These are phyloP conservation scores for Opisthograptis luteolata DNA, from an alignment of 2,888 invertebrate species.

Conservation along the genomic window DNA sequence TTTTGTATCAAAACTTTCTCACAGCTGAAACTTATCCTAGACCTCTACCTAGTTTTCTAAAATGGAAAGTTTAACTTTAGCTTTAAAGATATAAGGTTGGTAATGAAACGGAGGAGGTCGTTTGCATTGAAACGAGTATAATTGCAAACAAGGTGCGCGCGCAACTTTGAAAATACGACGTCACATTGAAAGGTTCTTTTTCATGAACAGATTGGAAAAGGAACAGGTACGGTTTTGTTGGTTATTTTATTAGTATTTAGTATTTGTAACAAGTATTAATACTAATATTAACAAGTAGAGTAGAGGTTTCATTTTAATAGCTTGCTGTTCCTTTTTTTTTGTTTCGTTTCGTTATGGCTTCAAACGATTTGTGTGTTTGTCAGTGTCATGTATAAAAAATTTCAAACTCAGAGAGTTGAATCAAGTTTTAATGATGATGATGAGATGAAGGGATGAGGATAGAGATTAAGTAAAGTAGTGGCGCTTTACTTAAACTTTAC, in stretches of 20 bases:
- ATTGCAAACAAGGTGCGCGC: constrained; percentile 78
- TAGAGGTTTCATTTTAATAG: too few species aligned
- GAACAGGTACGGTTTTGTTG: constrained; percentile 1
- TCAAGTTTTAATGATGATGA: too few species aligned
- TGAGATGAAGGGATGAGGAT: too few species aligned
- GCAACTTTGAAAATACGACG: constrained; percentile 60
- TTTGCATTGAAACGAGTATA: constrained; percentile 52
- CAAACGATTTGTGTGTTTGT: too few species aligned
- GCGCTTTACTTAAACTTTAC: too few species aligned
- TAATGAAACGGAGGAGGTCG: background rate
- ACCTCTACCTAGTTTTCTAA: background rate
- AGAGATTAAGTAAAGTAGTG: too few species aligned
- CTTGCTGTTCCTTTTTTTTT: too few species aligned
- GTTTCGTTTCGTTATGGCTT: too few species aligned
- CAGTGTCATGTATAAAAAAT: too few species aligned
- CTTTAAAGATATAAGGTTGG: background rate
- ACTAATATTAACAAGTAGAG: too few species aligned
- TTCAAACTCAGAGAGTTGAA: too few species aligned
- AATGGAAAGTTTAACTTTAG: constrained; percentile 22
- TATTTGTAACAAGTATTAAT: background rate
- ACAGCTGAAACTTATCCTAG: background rate
- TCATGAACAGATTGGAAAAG: constrained; percentile 20
- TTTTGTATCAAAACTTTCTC: background rate
- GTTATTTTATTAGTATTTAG: background rate
- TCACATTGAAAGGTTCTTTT: constrained; percentile 55